A percentile compares a stretch with the other conserved stretches of the same genome.
phyloP scores from a whole-genome alignment of 2,888 invertebrate species.

The Pocota personata region DNA sequence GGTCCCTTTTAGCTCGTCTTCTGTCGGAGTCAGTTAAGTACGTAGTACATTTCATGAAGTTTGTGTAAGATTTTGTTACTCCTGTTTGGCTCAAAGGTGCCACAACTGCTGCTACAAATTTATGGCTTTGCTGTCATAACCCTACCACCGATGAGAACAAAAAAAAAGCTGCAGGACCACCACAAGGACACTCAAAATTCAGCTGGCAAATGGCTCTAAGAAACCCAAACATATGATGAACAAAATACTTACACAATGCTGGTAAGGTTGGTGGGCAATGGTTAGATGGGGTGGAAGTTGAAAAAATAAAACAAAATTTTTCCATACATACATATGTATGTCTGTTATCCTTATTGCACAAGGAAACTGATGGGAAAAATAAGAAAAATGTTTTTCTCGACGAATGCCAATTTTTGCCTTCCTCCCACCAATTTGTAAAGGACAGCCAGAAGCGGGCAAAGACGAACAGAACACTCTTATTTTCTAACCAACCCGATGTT shows the following conservation, averaged over 20 bases:
- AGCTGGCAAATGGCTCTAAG: constrained; percentile 55
- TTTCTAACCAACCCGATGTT: constrained; percentile 59
- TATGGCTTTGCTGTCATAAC: constrained; percentile 69
- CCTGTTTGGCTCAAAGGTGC: constrained; percentile 62
- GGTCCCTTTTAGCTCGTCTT: constrained; percentile 11
- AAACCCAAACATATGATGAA: constrained; percentile 53
- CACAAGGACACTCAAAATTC: constrained; percentile 62
- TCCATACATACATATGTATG: background rate
- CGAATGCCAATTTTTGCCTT: constrained; percentile 67
- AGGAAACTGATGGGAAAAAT: constrained; percentile 13
- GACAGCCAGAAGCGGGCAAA: constrained; percentile 14
- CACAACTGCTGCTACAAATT: constrained; percentile 70
- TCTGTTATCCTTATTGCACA: constrained; percentile 18
- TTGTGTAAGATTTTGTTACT: constrained; percentile 54
- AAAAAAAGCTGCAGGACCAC: constrained; percentile 17
- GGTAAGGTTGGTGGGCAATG: background rate
- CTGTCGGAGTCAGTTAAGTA: constrained; percentile 65
- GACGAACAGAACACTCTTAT: constrained; percentile 67
- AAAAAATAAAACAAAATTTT: constrained; percentile 32
- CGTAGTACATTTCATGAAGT: constrained; percentile 54
- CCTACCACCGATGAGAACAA: constrained; percentile 34
- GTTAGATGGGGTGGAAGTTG: background rate
- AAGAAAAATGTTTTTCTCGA: constrained; percentile 66
- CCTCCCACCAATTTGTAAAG: constrained; percentile 19
- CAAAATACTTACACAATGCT: constrained; percentile 15